Evolutionary conservation across 2,797 vertebrate species (phyloP).

Genomic region (Rhyacichthys aspro): DNA sequence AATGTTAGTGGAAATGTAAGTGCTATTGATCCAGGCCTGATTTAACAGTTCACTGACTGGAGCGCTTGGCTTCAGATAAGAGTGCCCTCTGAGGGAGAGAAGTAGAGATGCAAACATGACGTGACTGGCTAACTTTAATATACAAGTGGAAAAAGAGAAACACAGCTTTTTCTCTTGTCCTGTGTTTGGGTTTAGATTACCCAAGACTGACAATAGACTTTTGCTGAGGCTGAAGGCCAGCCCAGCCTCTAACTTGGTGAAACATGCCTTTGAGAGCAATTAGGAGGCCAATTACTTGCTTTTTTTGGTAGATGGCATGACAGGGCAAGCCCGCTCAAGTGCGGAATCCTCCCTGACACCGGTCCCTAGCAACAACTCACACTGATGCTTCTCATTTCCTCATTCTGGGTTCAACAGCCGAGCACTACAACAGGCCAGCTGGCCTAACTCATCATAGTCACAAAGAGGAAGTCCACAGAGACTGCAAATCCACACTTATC

Average conservation of each 20-base stretch:
- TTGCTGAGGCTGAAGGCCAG: conserved; percentile 34
- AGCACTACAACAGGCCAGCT: conserved; percentile 31
- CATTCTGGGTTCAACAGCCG: conserved; percentile 13
- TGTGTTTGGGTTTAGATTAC: conserved; percentile 44
- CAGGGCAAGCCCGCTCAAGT: conserved; percentile 45
- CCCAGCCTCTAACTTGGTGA: conserved; percentile 12
- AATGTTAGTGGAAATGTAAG: conserved; percentile 49
- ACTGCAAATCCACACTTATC: conserved; percentile 13
- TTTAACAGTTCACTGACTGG: conserved; percentile 49
- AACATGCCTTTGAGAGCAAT: conserved; percentile 67
- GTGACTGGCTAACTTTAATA: conserved; percentile 10
- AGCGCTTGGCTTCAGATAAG: conserved; percentile 28
- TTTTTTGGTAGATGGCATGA: conserved; percentile 53
- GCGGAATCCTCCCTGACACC: conserved; percentile 51
- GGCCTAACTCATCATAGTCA: conserved; percentile 36
- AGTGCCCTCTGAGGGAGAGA: conserved; percentile 44
- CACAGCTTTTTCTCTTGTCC: conserved; percentile 15
- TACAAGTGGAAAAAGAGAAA: conserved; percentile 10
- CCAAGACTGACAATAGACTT: conserved; percentile 38
- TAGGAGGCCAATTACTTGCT: conserved; percentile 68
- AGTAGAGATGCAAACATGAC: conserved; percentile 33
- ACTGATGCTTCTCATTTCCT: conserved; percentile 37
- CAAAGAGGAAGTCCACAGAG: conserved; percentile 24
- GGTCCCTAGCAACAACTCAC: conserved; percentile 35
- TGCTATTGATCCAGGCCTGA: conserved; percentile 55